Conservation (phyloP, 2,888 invertebrate genomes). For the Quadroppia sp. region DNA sequence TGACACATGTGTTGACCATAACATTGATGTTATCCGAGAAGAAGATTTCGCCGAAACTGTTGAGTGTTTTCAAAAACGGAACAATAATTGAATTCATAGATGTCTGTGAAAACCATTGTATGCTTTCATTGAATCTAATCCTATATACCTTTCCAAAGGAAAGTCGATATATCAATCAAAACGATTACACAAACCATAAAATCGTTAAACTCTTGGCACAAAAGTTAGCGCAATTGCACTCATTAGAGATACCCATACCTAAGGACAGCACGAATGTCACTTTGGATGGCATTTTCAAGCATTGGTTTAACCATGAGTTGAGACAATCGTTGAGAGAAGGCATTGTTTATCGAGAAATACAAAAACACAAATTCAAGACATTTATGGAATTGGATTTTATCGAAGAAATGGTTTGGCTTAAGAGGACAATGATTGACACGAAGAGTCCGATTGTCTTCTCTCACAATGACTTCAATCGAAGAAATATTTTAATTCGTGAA, state of each 20-base stretch:
- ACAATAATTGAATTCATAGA: conserved; percentile 34
- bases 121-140: not conserved
- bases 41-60: conserved; percentile 6
- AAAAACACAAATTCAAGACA: not conserved
- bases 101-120: not conserved
- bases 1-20: not conserved
- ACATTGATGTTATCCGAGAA: conserved; percentile 7
- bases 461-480: conserved; percentile 37
- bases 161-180: conserved; percentile 3
- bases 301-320: not conserved
- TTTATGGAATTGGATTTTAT: not conserved
- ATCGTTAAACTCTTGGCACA: not conserved
- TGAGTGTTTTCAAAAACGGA: conserved; percentile 2
- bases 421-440: not conserved
- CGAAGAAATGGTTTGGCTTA: not conserved
- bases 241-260: conserved; percentile 15
- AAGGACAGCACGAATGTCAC: not conserved
- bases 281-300: not conserved
- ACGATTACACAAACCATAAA: conserved; percentile 19
- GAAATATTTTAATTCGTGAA: conserved; percentile 29
- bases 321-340: no score
- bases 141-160: not conserved
- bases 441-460: conserved; percentile 28
- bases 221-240: conserved; percentile 26
- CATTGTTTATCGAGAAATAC: not conserved